Evolutionary conservation across 1,140 invertebrate species (phyloP), one percentile per base, ranked within the genome.

Genomic region (Zaprionus vittiger): DNA sequence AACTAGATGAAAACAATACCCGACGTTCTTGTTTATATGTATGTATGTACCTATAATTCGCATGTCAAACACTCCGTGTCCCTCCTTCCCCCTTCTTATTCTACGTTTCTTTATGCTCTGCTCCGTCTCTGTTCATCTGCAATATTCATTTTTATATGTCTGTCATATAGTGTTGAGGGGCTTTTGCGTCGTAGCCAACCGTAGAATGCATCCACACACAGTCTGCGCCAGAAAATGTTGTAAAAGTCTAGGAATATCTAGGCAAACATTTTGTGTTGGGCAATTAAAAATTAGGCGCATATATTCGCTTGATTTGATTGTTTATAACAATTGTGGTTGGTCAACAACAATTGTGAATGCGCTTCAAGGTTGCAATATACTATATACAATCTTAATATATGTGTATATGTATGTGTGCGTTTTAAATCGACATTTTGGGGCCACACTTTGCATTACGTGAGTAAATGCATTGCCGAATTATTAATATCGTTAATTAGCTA

Each of bases 1-100:
- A 34, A 34, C 15, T 6, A 31, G 47, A 38, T 60, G 56, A 67
- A 73, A 67, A 67, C 65, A 74, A 68, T 54, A 59, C 34, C 62
- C 49, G 37, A 38, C 47, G 47, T 15, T 61, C 34, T 34, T 57
- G 61, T 71, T 71, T 64, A 69, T 69, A 20, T 20, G 20, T 20
- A 20, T 20, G 20, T 20, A 20, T 20, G 1, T 22, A 24, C 20
- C 47, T 47, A 44, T 54, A 62, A 47, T 37, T 56, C 52, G n/a
- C 64, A 55, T 44, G 38, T 5, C 22, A 28, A 34, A 37, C 28
- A 54, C 31, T 34, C 9, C 9, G 34, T 4, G 22, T 28, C 34
- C 9, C 34, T 56, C 15, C 14, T 28, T 15, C 24, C 44, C 24
- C 1, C 44, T 14, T 6, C 41, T 2, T 6, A 22, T 47, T 14